Base-by-base conservation (phyloP, 2,888 invertebrate species). In the Chydorus sphaericus region DNA sequence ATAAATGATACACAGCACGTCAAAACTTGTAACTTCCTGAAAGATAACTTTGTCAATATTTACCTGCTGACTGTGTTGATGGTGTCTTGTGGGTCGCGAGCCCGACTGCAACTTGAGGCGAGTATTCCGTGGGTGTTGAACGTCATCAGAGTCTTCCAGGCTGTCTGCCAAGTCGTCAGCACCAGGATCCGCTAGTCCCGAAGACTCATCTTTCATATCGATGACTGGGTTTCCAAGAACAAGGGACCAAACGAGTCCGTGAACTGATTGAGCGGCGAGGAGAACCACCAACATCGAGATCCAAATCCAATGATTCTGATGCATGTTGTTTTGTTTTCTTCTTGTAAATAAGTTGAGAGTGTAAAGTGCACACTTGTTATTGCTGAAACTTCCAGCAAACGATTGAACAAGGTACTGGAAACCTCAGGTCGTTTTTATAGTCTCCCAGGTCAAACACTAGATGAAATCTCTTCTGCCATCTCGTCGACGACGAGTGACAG, bases 201-300 rank as follows among this genome's bases (percentile, higher is more conserved):
- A 4, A 23, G 50, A 31, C 16, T 29, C 30, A 16, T 50, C 30
- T 50, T 50, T 29, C 29, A 31, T 31, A 30, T 50, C 50, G 30
- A 50, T 31, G 29, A 50, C 50, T 18, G 50, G 50, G 29, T 50
- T 50, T n/a, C 50, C 50, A 1, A 50, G 30, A 31, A 50, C 50
- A 18, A 50, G n/a, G 5, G 30, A 31, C 50, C 50, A 50, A 16
- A 50, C 50, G 26, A 50, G 23, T 14, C 30, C 29, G 30, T 31
- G 29, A 3, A 50, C 50, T 11, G 50, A 29, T 28, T 31, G 29
- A 28, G 14, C 20, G 44, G 44, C 44, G 26, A 44, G 14, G 26
- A 44, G 14, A 4, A 44, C 44, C 5, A 44, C 7, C 44, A 44
- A 44, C 10, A 28, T 10, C 23, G 28, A n/a, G 23, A 44, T 23